A percentile compares a stretch with the other conserved stretches of the same genome.
These are phyloP conservation scores for Leistus spinibarbis DNA, from an alignment of 2,888 invertebrate genomes.

Conservation along the genomic window DNA sequence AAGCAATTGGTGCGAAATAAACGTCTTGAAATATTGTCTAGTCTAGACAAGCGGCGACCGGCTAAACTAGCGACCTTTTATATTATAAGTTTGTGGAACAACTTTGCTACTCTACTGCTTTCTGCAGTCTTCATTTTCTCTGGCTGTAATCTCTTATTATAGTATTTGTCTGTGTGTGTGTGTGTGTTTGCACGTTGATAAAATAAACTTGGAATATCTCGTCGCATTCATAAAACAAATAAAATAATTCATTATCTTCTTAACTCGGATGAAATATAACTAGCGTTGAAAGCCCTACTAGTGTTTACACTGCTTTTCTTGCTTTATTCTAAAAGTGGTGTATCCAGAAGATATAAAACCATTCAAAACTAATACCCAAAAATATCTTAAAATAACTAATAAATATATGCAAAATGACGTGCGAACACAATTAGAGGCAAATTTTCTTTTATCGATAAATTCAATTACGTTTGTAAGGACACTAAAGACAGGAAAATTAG, in stretches of 20 bases:
- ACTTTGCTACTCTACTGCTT: neutral
- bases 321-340: too few relatives aligned
- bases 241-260: neutral
- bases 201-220: conserved; percentile 7
- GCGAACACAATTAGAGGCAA: too few relatives aligned
- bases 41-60: conserved; percentile 10
- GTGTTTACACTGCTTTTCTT: too few relatives aligned
- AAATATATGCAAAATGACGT: too few relatives aligned
- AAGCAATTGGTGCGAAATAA: conserved; percentile 33
- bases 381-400: too few relatives aligned
- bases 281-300: neutral
- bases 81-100: conserved; percentile 6
- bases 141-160: conserved; percentile 3
- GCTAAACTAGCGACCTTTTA: conserved; percentile 28
- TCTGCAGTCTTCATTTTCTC: neutral
- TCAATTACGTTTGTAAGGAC: too few relatives aligned
- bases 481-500: too few relatives aligned
- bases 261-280: neutral
- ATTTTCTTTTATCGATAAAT: too few relatives aligned
- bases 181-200: conserved; percentile 18
- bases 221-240: neutral
- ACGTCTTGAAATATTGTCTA: conserved; percentile 33
- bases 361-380: too few relatives aligned
- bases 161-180: neutral
- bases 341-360: too few relatives aligned